phyloP scores from a whole-genome alignment of 1,140 invertebrate genomes.

The Meloidogyne exigua region DNA sequence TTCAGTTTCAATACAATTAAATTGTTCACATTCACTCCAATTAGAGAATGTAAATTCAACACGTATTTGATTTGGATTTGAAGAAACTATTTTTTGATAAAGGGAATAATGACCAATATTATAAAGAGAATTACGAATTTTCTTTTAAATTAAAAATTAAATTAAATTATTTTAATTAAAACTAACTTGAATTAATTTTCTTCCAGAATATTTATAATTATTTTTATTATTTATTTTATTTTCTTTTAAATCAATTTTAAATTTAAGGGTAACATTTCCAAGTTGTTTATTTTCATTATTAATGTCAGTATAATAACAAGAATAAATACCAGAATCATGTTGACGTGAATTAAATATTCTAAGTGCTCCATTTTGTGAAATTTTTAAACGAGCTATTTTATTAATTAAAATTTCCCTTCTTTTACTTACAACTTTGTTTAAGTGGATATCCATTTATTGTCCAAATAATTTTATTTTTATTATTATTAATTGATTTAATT shows the following conservation, averaged over 20 bases:
- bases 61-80: slow-evolving; percentile 38
- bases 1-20: slow-evolving; percentile 48
- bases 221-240: slow-evolving; percentile 14
- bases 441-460: slow-evolving; percentile 56
- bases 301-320: slow-evolving; percentile 38
- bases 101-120: slow-evolving; percentile 39
- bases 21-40: slow-evolving; percentile 51
- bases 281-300: slow-evolving; percentile 46
- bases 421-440: slow-evolving; percentile 53
- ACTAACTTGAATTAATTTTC: neutral
- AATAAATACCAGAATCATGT: slow-evolving; percentile 61
- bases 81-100: slow-evolving; percentile 34
- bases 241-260: slow-evolving; percentile 41
- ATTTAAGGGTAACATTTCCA: slow-evolving; percentile 59
- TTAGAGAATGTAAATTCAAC: slow-evolving; percentile 54
- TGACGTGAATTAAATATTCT: slow-evolving; percentile 60
- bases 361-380: slow-evolving; percentile 59
- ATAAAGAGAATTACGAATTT: slow-evolving; percentile 39
- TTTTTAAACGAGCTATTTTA: slow-evolving; percentile 57
- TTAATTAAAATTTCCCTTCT: neutral
- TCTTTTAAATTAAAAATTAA: slow-evolving; percentile 37
- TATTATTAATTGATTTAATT: slow-evolving; percentile 38
- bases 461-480: slow-evolving; percentile 54
- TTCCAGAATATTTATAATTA: neutral
- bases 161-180: neutral